Evolutionary conservation across 2,113 vertebrate species (phyloP).

Genomic region (Pachycephala philippinensis): DNA sequence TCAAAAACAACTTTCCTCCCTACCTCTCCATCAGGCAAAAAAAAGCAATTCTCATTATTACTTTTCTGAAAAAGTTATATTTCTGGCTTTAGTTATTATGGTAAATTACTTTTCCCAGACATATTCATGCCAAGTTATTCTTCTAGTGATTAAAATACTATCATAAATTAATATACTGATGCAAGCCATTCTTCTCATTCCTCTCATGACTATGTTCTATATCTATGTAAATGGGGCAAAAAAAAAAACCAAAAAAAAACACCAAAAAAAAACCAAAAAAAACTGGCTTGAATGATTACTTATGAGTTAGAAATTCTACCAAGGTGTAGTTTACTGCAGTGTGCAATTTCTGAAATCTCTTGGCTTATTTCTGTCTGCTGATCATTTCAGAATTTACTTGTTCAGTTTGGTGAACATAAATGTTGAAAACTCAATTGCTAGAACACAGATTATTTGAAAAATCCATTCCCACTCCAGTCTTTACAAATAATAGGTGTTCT

Average conservation of each 20-base stretch:
- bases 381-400: not conserved
- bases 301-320: not conserved
- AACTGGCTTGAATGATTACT: not conserved
- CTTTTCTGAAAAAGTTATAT: conserved; percentile 18
- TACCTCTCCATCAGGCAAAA: conserved; percentile 10
- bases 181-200: not conserved
- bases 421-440: not conserved
- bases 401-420: not conserved
- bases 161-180: not conserved
- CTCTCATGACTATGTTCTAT: not conserved
- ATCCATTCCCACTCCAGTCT: not conserved
- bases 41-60: conserved; percentile 27
- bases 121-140: not conserved
- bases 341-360: not conserved
- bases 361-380: not conserved
- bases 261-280: too few relatives aligned
- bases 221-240: not conserved
- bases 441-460: not conserved
- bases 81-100: conserved; percentile 30
- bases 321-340: not conserved
- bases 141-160: not conserved
- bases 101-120: not conserved
- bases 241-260: too few relatives aligned
- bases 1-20: conserved; percentile 25
- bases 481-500: not conserved